A percentile compares a stretch with the other conserved stretches of the same genome.
Conservation (phyloP, 2,888 invertebrate species). For the Villa cingulata region DNA sequence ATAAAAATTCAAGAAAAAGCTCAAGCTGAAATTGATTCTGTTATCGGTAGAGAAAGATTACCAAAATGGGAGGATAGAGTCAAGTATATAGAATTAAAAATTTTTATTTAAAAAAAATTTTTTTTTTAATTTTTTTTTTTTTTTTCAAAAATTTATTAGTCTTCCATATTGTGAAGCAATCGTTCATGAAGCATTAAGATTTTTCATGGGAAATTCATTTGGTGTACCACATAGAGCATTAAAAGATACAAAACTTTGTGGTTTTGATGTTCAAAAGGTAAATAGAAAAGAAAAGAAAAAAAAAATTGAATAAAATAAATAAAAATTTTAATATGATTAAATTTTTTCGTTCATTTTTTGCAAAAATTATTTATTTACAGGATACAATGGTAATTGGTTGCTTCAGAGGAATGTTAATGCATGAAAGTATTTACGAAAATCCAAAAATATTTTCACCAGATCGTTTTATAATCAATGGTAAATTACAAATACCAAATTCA, state of each 20-base stretch:
- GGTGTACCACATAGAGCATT: slow-evolving; percentile 68
- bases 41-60: slow-evolving; percentile 52
- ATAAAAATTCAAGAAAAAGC: slow-evolving; percentile 61
- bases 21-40: slow-evolving; percentile 61
- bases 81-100: slow-evolving; percentile 39
- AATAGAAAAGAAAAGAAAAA: slow-evolving; percentile 8
- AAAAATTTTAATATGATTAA: background rate
- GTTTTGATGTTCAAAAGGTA: slow-evolving; percentile 65
- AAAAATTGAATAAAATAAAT: background rate
- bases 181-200: slow-evolving; percentile 60
- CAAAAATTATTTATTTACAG: slow-evolving; percentile 34
- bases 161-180: slow-evolving; percentile 72
- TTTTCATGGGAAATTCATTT: slow-evolving; percentile 67
- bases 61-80: slow-evolving; percentile 58
- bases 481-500: slow-evolving; percentile 48
- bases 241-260: slow-evolving; percentile 54
- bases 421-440: slow-evolving; percentile 51
- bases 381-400: slow-evolving; percentile 70
- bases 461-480: slow-evolving; percentile 51
- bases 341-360: background rate
- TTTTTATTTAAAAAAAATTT: background rate
- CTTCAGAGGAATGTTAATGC: slow-evolving; percentile 57
- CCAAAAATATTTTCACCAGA: slow-evolving; percentile 62
- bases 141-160: slow-evolving; percentile 30
- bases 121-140: background rate